A percentile compares a stretch with the other conserved stretches of the same genome.
Conservation (phyloP, 2,888 invertebrate species). For the Cheilosia scutellata region DNA sequence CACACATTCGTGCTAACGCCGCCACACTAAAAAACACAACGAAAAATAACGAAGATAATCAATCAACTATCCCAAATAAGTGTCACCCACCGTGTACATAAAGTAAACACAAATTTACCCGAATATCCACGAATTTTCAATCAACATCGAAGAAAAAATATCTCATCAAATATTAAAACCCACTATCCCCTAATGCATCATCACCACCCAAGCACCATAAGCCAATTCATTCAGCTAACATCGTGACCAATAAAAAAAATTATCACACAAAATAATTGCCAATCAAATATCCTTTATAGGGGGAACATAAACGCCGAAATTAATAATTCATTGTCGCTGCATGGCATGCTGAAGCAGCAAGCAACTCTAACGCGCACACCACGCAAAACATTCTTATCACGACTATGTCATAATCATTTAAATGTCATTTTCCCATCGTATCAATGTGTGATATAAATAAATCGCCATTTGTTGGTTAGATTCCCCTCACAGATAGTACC, state of each 20-base stretch:
- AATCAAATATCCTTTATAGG: slow-evolving; percentile 66
- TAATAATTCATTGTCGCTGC: slow-evolving; percentile 64
- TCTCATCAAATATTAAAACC: slow-evolving; percentile 60
- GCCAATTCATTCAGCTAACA: slow-evolving; percentile 3
- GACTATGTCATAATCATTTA: slow-evolving; percentile 72
- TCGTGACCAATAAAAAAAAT: slow-evolving; percentile 49
- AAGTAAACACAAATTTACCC: slow-evolving; percentile 51
- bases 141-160: slow-evolving; percentile 37
- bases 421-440: slow-evolving; percentile 67
- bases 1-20: background rate
- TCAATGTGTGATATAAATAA: slow-evolving; percentile 67
- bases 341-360: background rate
- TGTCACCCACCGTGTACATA: slow-evolving; percentile 27
- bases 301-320: slow-evolving; percentile 58
- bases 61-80: slow-evolving; percentile 43
- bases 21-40: background rate
- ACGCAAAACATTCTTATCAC: slow-evolving; percentile 60
- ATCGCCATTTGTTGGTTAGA: slow-evolving; percentile 24
- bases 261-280: slow-evolving; percentile 68
- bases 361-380: background rate
- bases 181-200: slow-evolving; percentile 38
- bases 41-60: slow-evolving; percentile 20
- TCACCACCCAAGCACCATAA: background rate
- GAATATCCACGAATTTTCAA: slow-evolving; percentile 20
- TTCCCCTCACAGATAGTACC: background rate